Evolutionary conservation across 2,797 vertebrate genomes (phyloP).

Genomic region (Hippopotamyrus pictus): DNA sequence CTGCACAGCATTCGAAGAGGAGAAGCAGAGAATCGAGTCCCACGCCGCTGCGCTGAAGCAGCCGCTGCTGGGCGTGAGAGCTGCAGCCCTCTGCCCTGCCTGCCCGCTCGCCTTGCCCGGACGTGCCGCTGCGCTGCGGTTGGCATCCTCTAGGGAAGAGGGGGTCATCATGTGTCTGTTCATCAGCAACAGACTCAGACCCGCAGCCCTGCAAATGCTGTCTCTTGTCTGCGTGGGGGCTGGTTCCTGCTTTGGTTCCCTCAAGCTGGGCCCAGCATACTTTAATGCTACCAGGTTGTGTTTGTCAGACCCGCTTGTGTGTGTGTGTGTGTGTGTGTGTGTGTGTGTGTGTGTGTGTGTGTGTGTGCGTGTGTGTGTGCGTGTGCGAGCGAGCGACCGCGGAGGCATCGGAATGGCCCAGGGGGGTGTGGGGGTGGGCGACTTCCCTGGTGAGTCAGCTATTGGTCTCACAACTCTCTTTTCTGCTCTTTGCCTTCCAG

Average conservation of each 20-base stretch:
- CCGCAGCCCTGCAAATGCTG: not conserved
- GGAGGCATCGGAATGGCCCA: not conserved
- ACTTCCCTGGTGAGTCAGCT: not conserved
- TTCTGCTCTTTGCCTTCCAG: slow-evolving; percentile 48
- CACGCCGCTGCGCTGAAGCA: not conserved
- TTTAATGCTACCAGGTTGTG: not conserved
- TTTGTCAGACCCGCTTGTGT: not conserved
- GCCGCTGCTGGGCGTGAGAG: not conserved
- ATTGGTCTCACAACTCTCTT: not conserved
- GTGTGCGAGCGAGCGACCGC: not conserved
- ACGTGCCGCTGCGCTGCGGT: not conserved
- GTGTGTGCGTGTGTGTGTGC: not conserved
- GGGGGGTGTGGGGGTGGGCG: not conserved
- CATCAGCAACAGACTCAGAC: not conserved
- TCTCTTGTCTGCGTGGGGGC: not conserved
- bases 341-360: not conserved
- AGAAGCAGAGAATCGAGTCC: not conserved
- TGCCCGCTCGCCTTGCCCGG: not conserved
- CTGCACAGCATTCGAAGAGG: not conserved
- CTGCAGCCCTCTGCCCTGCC: not conserved
- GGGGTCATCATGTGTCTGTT: not conserved
- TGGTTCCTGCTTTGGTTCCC: not conserved
- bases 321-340: not conserved
- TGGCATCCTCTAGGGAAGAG: not conserved
- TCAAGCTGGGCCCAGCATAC: not conserved